Evolutionary conservation across 2,113 vertebrate species (phyloP).

Genomic region (Silurus meridionalis): DNA sequence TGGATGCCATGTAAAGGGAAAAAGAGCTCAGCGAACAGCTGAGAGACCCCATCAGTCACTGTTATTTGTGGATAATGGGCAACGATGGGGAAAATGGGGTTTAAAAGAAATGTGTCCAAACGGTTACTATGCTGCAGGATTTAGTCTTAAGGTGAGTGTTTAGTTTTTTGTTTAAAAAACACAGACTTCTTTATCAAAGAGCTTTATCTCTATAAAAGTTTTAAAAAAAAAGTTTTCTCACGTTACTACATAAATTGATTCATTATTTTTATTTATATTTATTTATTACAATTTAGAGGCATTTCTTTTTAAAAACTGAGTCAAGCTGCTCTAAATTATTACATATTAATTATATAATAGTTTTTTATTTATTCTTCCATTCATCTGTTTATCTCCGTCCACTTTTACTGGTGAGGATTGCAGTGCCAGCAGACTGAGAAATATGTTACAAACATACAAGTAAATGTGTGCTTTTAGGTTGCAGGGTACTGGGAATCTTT

Average conservation of each 20-base stretch:
- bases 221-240: too few relatives aligned
- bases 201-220: too few relatives aligned
- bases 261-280: not conserved
- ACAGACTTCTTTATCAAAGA: not conserved
- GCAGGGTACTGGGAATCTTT: constrained; percentile 49
- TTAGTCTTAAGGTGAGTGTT: constrained; percentile 46
- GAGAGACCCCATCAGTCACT: constrained; percentile 12
- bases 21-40: constrained; percentile 17
- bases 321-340: not conserved
- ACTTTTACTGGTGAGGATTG: not conserved
- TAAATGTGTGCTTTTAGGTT: constrained; percentile 38
- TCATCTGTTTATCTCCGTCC: not conserved
- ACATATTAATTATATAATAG: not conserved
- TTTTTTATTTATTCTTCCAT: not conserved
- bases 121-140: constrained; percentile 39
- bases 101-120: constrained; percentile 42
- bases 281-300: not conserved
- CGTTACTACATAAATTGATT: too few relatives aligned
- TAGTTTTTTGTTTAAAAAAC: not conserved
- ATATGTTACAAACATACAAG: not conserved
- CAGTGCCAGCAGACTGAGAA: not conserved
- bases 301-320: not conserved
- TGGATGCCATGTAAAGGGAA: not conserved
- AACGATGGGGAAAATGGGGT: constrained; percentile 48
- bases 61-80: constrained; percentile 45